Percentiles rank a stretch among this genome's conserved stretches.
Evolutionary conservation across 2,113 vertebrate genomes (phyloP).

Genomic region (Elephantulus edwardii): DNA sequence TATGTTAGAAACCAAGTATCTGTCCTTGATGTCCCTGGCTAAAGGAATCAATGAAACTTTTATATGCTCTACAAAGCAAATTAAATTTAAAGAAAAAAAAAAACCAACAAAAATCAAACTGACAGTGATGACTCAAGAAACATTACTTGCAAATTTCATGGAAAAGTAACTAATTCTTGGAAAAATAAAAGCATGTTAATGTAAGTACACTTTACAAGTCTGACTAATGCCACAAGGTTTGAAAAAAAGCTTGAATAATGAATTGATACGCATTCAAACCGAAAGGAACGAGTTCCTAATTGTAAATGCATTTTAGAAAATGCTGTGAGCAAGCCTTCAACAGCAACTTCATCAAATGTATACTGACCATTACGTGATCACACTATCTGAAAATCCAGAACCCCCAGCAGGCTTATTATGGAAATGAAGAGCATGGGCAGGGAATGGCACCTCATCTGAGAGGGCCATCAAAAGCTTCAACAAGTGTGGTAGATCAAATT

Average conservation of each 20-base stretch:
- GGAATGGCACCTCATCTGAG: conserved; percentile 66
- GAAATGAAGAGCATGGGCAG: conserved; percentile 63
- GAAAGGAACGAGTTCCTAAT: conserved; percentile 40
- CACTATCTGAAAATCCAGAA: conserved; percentile 71
- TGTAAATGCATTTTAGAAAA: conserved; percentile 56
- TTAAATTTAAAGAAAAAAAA: conserved; percentile 40
- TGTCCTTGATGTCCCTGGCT: not conserved
- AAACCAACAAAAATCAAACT: not conserved
- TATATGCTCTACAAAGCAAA: not conserved
- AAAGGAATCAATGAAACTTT: not conserved
- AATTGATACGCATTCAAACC: conserved; percentile 48
- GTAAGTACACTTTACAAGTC: conserved; percentile 3
- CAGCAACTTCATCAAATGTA: conserved; percentile 58
- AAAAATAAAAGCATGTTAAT: conserved; percentile 50
- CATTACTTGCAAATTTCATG: not conserved
- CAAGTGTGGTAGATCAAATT: conserved; percentile 61
- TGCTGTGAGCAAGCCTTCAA: conserved; percentile 62
- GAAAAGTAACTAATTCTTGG: conserved; percentile 39
- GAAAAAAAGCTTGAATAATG: conserved; percentile 42
- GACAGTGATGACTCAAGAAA: not conserved
- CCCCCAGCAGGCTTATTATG: conserved; percentile 51
- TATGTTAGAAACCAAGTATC: not conserved
- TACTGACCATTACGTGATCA: conserved; percentile 65
- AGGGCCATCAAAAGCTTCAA: conserved; percentile 68
- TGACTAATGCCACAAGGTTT: conserved; percentile 5